Percentiles rank a stretch among this genome's conserved stretches.
These are phyloP conservation scores for Dasysyrphus albostriatus DNA, from an alignment of 2,888 invertebrate species.

Conservation along the genomic window DNA sequence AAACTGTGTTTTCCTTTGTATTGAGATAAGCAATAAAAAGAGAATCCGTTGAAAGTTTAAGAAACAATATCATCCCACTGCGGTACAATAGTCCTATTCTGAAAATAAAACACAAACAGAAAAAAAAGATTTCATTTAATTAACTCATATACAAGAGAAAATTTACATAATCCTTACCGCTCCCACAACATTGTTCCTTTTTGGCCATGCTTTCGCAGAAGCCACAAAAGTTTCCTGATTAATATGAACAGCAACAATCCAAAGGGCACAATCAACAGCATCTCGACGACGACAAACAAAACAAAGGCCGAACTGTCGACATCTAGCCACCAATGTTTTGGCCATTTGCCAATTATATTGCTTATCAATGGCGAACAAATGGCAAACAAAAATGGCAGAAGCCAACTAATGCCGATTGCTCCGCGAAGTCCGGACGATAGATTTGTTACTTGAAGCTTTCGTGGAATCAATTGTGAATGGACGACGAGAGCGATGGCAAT, in stretches of 20 bases:
- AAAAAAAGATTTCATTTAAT: constrained; percentile 26
- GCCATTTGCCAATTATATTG: constrained; percentile 83
- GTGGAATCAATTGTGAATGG: constrained; percentile 83
- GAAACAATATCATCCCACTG: constrained; percentile 86
- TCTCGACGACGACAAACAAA: constrained; percentile 86
- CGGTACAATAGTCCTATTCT: constrained; percentile 87
- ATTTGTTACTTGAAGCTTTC: constrained; percentile 78
- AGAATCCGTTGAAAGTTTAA: constrained; percentile 86
- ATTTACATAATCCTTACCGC: constrained; percentile 83
- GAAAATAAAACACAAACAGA: constrained; percentile 77
- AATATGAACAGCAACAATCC: constrained; percentile 88
- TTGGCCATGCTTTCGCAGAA: constrained; percentile 87
- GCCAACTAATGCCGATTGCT: constrained; percentile 84
- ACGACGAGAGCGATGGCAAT: constrained; percentile 83
- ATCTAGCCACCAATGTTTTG: constrained; percentile 87
- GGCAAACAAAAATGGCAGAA: constrained; percentile 83
- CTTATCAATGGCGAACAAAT: constrained; percentile 83
- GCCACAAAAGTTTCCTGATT: constrained; percentile 86
- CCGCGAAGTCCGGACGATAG: constrained; percentile 81
- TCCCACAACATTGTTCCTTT: constrained; percentile 85
- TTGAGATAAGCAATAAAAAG: constrained; percentile 88
- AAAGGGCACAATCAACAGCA: constrained; percentile 88
- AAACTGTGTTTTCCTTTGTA: constrained; percentile 85
- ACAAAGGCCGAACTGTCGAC: constrained; percentile 80
- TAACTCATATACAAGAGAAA: constrained; percentile 32